A percentile compares a stretch with the other conserved stretches of the same genome.
phyloP scores from a whole-genome alignment of 2,113 vertebrate genomes.

The Falco punctatus region DNA sequence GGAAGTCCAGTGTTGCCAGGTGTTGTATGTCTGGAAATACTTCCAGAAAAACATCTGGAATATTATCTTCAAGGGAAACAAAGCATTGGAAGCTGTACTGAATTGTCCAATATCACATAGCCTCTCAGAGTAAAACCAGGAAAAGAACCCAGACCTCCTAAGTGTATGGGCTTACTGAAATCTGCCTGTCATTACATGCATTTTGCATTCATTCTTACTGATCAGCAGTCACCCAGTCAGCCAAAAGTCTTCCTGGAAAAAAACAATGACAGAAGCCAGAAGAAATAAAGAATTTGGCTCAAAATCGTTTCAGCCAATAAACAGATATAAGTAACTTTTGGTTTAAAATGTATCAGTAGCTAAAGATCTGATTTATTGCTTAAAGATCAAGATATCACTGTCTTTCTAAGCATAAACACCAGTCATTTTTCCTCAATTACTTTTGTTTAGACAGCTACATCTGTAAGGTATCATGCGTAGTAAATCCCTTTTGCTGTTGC shows the following conservation, averaged over 20 bases:
- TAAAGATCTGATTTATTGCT: not conserved
- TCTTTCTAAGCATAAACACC: not conserved
- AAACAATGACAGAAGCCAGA: not conserved
- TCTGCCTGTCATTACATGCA: not conserved
- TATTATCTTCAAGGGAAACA: not conserved
- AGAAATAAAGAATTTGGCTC: not conserved
- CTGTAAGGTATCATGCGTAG: not conserved
- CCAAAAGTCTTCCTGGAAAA: not conserved
- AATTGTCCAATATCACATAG: not conserved
- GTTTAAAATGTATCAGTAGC: not conserved
- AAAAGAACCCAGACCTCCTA: not conserved
- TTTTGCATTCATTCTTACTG: not conserved
- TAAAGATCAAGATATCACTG: not conserved
- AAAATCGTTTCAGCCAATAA: not conserved
- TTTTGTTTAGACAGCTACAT: not conserved
- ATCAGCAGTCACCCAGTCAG: not conserved
- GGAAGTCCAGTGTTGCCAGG: not conserved
- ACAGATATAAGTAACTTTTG: not conserved
- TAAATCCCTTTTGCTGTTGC: not conserved
- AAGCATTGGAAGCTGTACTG: not conserved
- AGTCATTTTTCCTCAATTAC: not conserved
- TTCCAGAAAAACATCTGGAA: slow-evolving; percentile 25
- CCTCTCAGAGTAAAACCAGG: not conserved
- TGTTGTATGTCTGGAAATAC: not conserved
- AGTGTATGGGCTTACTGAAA: not conserved